These are phyloP conservation scores for Glyptemys insculpta DNA, from an alignment of 2,797 vertebrate genomes.

Conservation along the genomic window DNA sequence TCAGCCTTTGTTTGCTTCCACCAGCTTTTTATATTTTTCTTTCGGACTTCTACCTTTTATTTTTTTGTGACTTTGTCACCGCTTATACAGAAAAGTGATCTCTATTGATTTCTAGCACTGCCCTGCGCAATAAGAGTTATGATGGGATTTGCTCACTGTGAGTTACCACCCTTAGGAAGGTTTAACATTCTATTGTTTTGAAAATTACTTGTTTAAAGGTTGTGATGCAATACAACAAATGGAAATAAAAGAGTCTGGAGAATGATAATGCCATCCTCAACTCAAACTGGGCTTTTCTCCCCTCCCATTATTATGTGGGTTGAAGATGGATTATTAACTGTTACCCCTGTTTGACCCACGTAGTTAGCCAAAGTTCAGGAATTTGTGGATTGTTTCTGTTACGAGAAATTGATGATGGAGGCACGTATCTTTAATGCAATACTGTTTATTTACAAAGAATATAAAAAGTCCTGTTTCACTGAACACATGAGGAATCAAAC, in stretches of 20 bases:
- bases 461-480: too few species aligned
- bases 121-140: background rate
- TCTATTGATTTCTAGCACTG: background rate
- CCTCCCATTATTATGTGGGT: background rate
- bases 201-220: background rate
- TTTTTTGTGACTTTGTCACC: background rate
- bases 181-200: background rate
- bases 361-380: too few species aligned
- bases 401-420: too few species aligned
- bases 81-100: too few species aligned
- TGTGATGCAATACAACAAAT: too few species aligned
- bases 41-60: background rate
- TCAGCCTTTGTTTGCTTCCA: too few species aligned
- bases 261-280: background rate
- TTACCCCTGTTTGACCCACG: too few species aligned
- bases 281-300: background rate
- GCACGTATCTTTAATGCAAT: too few species aligned
- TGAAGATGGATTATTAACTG: too few species aligned
- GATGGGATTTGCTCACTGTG: background rate
- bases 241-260: background rate
- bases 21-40: background rate
- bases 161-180: background rate
- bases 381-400: too few species aligned
- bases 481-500: too few species aligned
- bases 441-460: too few species aligned